Conservation (phyloP, 2,113 vertebrate species). For the Pholis gunnellus region DNA sequence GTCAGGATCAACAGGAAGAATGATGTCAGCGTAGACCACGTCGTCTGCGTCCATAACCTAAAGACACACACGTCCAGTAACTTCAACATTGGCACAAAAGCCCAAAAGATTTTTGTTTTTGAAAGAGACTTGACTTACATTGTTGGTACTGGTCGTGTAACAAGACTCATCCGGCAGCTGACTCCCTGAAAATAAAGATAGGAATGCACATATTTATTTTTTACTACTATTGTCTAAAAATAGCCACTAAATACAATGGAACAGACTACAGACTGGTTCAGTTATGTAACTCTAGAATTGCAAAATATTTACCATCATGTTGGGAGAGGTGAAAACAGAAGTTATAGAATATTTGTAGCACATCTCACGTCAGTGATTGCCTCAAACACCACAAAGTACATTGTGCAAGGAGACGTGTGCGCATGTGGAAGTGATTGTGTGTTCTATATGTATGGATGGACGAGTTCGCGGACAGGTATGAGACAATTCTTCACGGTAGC, state of each 20-base stretch:
- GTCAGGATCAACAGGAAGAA: not conserved
- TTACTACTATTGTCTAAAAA: not conserved
- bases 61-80: not conserved
- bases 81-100: not conserved
- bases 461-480: not conserved
- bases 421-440: not conserved
- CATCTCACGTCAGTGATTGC: not conserved
- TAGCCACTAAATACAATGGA: not conserved
- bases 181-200: constrained; percentile 18
- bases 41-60: constrained; percentile 30
- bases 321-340: not conserved
- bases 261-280: not conserved
- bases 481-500: not conserved
- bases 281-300: not conserved
- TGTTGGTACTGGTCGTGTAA: not conserved
- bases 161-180: constrained; percentile 9
- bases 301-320: not conserved
- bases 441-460: not conserved
- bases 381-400: constrained; percentile 9
- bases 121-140: constrained; percentile 20
- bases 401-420: constrained; percentile 26
- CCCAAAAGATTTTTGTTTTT: not conserved
- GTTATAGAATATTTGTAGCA: not conserved
- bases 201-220: fast-evolving
- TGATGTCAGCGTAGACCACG: constrained; percentile 60